phyloP scores from a whole-genome alignment of 2,113 vertebrate genomes.

The Malaclemys terrapin region DNA sequence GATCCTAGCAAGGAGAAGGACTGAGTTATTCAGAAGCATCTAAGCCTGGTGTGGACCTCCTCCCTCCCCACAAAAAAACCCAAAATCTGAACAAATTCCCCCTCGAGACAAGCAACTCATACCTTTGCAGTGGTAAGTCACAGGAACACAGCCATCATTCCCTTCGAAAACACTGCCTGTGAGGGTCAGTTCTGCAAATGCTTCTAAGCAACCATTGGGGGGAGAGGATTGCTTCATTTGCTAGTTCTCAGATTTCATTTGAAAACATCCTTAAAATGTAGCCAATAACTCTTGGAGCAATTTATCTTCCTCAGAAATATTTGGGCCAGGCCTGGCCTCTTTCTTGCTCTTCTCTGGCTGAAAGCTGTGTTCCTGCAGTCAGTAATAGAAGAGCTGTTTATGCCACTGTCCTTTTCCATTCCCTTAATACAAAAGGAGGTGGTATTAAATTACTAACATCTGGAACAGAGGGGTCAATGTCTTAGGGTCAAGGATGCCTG shows the following conservation, averaged over 20 bases:
- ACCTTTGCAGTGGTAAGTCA: background rate
- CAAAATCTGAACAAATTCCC: background rate
- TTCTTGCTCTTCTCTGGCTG: background rate
- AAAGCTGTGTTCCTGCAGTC: background rate
- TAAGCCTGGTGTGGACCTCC: background rate
- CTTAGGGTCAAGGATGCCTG: background rate
- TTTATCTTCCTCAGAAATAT: background rate
- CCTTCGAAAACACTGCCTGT: background rate
- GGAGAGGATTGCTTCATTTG: background rate
- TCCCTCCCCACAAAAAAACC: too few relatives aligned
- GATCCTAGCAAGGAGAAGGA: background rate
- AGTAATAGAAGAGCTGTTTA: background rate
- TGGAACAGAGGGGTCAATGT: background rate
- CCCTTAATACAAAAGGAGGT: background rate
- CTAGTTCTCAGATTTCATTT: background rate
- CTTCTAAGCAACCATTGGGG: background rate
- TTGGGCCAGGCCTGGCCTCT: background rate
- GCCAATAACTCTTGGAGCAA: background rate
- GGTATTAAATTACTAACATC: background rate
- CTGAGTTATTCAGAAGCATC: background rate
- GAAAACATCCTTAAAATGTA: background rate
- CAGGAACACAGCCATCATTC: background rate
- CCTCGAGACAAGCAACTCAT: background rate
- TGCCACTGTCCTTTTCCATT: background rate
- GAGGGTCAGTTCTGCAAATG: background rate